Conservation (phyloP, 1,140 invertebrate species). For the Zaprionus gabonicus region DNA sequence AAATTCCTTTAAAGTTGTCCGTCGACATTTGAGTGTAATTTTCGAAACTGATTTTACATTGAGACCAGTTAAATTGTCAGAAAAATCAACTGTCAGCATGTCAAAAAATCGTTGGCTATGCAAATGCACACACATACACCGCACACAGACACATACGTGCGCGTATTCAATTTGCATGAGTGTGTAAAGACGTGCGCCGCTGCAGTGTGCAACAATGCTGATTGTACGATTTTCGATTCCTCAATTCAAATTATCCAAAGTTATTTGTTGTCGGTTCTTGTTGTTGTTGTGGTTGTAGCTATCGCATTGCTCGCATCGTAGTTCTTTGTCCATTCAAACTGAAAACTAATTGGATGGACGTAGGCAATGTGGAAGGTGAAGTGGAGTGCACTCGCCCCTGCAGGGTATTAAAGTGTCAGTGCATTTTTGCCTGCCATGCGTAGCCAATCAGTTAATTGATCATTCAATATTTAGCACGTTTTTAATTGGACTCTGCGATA, state of each 20-base stretch:
- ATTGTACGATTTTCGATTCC: conserved; percentile 52
- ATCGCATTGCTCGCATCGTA: conserved; percentile 31
- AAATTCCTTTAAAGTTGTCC: conserved; percentile 80
- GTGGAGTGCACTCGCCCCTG: neutral
- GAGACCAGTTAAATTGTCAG: conserved; percentile 84
- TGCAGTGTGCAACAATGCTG: conserved; percentile 49
- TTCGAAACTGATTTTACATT: conserved; percentile 84
- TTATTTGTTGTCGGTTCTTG: conserved; percentile 28
- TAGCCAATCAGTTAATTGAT: conserved; percentile 38
- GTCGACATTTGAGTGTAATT: conserved; percentile 77
- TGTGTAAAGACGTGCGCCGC: conserved; percentile 38
- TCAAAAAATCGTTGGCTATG: conserved; percentile 84
- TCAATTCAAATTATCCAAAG: conserved; percentile 57
- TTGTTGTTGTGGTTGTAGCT: conserved; percentile 35
- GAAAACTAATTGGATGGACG: conserved; percentile 44
- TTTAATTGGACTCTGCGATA: neutral
- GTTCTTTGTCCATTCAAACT: conserved; percentile 44
- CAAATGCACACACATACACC: conserved; percentile 56
- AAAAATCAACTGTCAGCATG: conserved; percentile 84
- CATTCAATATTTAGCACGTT: conserved; percentile 12
- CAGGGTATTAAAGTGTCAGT: conserved; percentile 31
- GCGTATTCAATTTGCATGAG: conserved; percentile 9
- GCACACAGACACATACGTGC: conserved; percentile 1
- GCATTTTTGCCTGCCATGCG: neutral
- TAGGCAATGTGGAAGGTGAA: neutral